Conservation (phyloP, 2,113 vertebrate species). For the Malurus cyaneus region DNA sequence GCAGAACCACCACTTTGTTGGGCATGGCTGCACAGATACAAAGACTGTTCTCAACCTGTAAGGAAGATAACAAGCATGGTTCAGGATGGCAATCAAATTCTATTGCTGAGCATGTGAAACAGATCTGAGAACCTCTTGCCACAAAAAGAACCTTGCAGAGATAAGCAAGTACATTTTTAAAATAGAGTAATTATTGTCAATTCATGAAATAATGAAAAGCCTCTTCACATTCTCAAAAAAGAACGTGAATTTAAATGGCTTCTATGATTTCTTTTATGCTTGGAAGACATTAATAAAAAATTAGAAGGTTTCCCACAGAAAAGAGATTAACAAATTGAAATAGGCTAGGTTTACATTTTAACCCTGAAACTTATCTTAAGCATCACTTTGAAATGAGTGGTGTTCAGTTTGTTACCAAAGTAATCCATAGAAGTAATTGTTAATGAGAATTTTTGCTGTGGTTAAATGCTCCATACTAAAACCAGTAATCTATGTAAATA, state of each 20-base stretch:
- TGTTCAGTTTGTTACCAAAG: background rate
- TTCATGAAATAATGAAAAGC: constrained; percentile 21
- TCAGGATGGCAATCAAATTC: background rate
- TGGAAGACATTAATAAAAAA: background rate
- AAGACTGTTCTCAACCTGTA: constrained; percentile 90
- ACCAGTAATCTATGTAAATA: background rate
- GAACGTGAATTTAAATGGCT: background rate
- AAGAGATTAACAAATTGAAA: background rate
- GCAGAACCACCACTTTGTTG: constrained; percentile 91
- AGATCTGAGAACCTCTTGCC: background rate
- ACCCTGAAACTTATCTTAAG: background rate
- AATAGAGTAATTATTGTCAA: background rate
- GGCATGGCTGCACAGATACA: constrained; percentile 98
- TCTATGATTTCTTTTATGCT: background rate
- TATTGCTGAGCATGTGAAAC: background rate
- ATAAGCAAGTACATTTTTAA: background rate
- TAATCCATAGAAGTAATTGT: background rate
- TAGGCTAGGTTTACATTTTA: background rate
- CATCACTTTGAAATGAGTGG: background rate
- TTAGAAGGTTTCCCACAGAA: background rate
- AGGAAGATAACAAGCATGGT: background rate
- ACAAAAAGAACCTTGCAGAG: background rate
- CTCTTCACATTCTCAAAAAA: constrained; percentile 23
- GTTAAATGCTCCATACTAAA: background rate
- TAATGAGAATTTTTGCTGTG: background rate